Evolutionary conservation across 2,888 invertebrate genomes (phyloP), one percentile per base, ranked within the genome.

Genomic region (Thysanoteuthis rhombus): DNA sequence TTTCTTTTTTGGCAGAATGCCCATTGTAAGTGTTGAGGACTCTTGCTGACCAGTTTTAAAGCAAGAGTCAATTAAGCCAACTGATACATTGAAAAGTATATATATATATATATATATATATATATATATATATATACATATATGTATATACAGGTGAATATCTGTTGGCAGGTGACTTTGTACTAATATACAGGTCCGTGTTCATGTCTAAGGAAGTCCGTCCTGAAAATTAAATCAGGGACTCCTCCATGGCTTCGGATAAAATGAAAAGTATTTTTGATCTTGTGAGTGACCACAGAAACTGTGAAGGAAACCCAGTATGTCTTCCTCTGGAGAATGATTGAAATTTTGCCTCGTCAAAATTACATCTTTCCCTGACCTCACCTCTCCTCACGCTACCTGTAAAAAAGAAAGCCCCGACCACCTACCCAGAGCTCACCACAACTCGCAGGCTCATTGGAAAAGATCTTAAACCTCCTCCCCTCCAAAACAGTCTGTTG

Each of bases 181-280:
- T 75, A n/a, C 75, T 75, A 75, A 75, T 75, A 75, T 75, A n/a
- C 75, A 75, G 75, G 75, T 75, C 75, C 25, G 75, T 75, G 75
- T 75, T 75, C 75, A 75, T 75, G 75, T 75, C 75, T 75, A 75
- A 75, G 75, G 75, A 75, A 75, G 75, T 75, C 75, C n/a, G 75
- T 75, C 75, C 75, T 75, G 75, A 75, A 75, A 75, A 75, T 75
- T n/a, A 75, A 75, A 75, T 75, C 75, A 75, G 75, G 16, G n/a
- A n/a, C 75, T 75, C 36, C 75, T 75, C 75, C 75, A 75, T 75
- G 75, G 75, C 75, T 75, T 75, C 75, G n/a, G 75, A 75, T 75
- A 75, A 75, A 75, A 75, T 75, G 75, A 75, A 75, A 75, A 75
- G 75, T 75, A 75, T 75, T 75, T 75, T 75, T 75, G 75, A 75